Conservation (phyloP, 2,888 invertebrate genomes). For the Euproctis similis region DNA sequence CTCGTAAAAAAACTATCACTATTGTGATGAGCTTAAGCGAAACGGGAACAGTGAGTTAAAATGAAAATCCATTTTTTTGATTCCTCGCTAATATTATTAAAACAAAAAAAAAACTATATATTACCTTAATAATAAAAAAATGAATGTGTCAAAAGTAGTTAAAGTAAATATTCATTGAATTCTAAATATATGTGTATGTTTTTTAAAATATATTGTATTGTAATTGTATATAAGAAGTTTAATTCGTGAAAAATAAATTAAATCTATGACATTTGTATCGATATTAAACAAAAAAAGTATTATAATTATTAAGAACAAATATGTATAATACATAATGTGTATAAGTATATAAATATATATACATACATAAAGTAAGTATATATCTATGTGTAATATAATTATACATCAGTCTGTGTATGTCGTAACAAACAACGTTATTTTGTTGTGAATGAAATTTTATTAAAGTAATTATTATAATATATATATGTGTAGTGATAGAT, state of each 20-base stretch:
- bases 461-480: constrained; percentile 40
- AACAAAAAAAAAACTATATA: constrained; percentile 19
- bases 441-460: constrained; percentile 59
- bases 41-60: constrained; percentile 31
- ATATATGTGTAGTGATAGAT: constrained; percentile 51
- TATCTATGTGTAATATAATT: no score
- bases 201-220: constrained; percentile 34
- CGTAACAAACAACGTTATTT: constrained; percentile 66
- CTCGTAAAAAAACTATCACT: constrained; percentile 37
- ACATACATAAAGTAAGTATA: constrained; percentile 28
- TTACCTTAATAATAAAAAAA: no score
- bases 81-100: constrained; percentile 17
- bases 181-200: constrained; percentile 55
- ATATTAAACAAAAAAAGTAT: constrained; percentile 34
- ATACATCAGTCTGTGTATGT: constrained; percentile 38
- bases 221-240: constrained; percentile 55
- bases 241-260: constrained; percentile 37
- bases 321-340: constrained; percentile 44
- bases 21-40: constrained; percentile 32
- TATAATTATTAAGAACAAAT: constrained; percentile 28
- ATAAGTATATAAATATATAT: constrained; percentile 24
- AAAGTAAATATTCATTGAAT: constrained; percentile 42
- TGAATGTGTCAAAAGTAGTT: constrained; percentile 42
- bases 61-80: constrained; percentile 22
- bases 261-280: constrained; percentile 52